A percentile compares a stretch with the other conserved stretches of the same genome.
These are phyloP conservation scores for Lutra lutra DNA, from an alignment of 2,797 vertebrate genomes.

Conservation along the genomic window DNA sequence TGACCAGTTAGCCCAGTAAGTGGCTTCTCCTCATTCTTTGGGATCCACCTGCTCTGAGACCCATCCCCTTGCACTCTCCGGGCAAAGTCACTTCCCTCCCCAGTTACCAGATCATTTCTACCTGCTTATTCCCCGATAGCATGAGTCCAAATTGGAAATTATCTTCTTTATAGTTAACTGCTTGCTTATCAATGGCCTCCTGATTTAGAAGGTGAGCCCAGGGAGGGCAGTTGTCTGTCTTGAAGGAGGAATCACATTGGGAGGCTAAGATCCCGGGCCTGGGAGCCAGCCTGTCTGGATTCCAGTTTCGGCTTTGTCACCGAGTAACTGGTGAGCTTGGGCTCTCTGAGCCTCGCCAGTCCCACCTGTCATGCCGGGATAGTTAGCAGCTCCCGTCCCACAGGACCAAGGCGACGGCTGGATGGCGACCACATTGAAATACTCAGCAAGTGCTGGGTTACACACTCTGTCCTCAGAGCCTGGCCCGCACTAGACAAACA, in stretches of 20 bases:
- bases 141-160: not conserved
- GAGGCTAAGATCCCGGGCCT: not conserved
- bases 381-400: fast-evolving
- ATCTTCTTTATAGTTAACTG: no score
- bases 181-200: not conserved
- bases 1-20: not conserved
- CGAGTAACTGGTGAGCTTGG: not conserved
- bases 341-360: not conserved
- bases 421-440: not conserved
- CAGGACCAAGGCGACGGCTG: fast-evolving
- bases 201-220: not conserved
- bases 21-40: not conserved
- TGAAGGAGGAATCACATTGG: not conserved
- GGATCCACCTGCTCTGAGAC: not conserved
- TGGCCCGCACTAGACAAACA: not conserved
- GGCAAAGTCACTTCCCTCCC: not conserved
- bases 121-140: not conserved
- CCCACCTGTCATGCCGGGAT: fast-evolving
- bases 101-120: not conserved
- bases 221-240: not conserved
- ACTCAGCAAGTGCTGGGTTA: no score
- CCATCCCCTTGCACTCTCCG: not conserved
- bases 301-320: not conserved
- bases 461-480: not conserved
- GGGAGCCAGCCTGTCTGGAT: not conserved